Conservation (phyloP, 2,113 vertebrate species). For the Verasper variegatus region DNA sequence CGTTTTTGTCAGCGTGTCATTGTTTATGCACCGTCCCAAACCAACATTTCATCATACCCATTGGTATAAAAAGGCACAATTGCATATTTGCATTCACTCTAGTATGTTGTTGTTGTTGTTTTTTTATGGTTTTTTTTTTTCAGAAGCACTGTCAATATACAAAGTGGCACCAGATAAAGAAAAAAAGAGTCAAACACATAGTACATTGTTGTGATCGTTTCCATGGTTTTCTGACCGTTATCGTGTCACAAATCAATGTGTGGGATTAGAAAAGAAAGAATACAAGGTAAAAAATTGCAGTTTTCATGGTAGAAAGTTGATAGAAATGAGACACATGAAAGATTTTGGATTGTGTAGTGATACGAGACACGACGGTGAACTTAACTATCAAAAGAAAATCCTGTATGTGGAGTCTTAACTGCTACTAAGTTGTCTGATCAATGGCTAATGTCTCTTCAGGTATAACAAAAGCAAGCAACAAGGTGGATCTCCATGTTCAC, state of each 20-base stretch:
- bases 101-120: conserved; percentile 72
- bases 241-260: conserved; percentile 31
- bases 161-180: conserved; percentile 91
- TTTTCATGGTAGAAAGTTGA: conserved; percentile 74
- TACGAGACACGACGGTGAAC: conserved; percentile 24
- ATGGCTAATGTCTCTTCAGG: conserved; percentile 80
- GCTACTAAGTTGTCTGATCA: conserved; percentile 77
- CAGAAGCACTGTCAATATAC: conserved; percentile 95
- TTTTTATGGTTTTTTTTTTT: conserved; percentile 68
- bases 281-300: conserved; percentile 73
- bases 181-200: conserved; percentile 73
- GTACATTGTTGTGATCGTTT: conserved; percentile 63
- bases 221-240: conserved; percentile 51
- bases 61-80: conserved; percentile 99
- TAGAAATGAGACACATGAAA: conserved; percentile 22
- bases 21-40: conserved; percentile 89
- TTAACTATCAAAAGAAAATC: background rate
- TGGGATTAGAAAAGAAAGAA: conserved; percentile 75
- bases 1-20: conserved; percentile 83
- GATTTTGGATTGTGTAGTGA: conserved; percentile 7
- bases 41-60: conserved; percentile 91
- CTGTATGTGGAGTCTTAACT: conserved; percentile 49
- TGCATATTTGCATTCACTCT: conserved; percentile 99
- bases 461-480: conserved; percentile 87
- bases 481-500: conserved; percentile 84